Conservation (phyloP, 2,113 vertebrate species). For the Rostratula benghalensis region DNA sequence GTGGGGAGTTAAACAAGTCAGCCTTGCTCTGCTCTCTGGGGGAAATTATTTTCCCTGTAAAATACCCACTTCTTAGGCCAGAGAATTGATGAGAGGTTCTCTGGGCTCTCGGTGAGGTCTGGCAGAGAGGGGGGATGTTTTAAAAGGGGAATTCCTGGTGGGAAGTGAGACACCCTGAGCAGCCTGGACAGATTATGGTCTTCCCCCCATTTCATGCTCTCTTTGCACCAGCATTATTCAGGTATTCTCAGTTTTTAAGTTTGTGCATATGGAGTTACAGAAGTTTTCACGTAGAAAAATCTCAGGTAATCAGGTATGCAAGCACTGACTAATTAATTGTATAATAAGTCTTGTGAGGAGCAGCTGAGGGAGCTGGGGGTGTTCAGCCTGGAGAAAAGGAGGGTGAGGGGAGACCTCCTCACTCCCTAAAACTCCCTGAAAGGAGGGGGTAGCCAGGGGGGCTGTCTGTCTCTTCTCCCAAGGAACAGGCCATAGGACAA, state of each 20-base stretch:
- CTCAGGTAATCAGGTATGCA: not conserved
- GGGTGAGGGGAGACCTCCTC: too few species aligned
- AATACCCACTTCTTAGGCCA: not conserved
- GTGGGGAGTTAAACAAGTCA: not conserved
- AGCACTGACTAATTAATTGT: not conserved
- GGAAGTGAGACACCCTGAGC: not conserved
- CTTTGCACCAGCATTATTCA: not conserved
- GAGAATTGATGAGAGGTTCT: not conserved
- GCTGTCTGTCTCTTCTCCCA: too few species aligned
- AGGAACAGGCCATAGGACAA: too few species aligned
- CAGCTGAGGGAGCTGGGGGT: too few species aligned
- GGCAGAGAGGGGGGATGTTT: not conserved
- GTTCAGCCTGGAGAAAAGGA: too few species aligned
- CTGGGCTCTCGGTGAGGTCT: fast-evolving
- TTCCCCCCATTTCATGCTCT: not conserved
- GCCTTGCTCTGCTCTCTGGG: not conserved
- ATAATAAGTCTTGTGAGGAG: too few species aligned
- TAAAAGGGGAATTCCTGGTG: not conserved
- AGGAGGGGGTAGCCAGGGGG: too few species aligned
- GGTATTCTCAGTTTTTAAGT: not conserved
- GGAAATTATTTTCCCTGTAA: not conserved
- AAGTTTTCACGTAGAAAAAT: not conserved
- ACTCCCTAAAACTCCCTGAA: too few species aligned
- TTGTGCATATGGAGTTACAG: not conserved
- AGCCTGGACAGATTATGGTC: not conserved